These are phyloP conservation scores for Ophonus ardosiacus DNA, from an alignment of 2,888 invertebrate species.

Conservation along the genomic window DNA sequence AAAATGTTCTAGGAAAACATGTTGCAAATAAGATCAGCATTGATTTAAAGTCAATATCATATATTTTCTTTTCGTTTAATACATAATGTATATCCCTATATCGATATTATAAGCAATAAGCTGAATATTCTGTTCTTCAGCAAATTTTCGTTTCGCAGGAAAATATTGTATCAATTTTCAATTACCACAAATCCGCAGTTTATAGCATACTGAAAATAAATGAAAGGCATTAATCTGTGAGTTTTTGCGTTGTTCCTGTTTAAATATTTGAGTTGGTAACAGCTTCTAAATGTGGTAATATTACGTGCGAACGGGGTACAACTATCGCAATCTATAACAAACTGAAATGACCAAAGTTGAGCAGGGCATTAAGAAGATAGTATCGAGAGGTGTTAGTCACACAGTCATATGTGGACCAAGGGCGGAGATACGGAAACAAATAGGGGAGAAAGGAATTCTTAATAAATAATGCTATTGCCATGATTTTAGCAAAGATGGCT, in stretches of 20 bases:
- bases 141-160: neutral
- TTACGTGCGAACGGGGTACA: slow-evolving; percentile 56
- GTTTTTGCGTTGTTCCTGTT: slow-evolving; percentile 49
- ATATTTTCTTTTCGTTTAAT: too few relatives aligned
- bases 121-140: too few relatives aligned
- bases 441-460: neutral
- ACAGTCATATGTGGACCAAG: slow-evolving; percentile 1
- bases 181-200: slow-evolving; percentile 5
- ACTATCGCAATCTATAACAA: slow-evolving; percentile 60
- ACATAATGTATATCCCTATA: too few relatives aligned
- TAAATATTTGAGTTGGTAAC: slow-evolving; percentile 56
- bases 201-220: slow-evolving; percentile 9
- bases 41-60: too few relatives aligned
- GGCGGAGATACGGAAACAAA: neutral
- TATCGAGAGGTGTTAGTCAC: slow-evolving; percentile 60
- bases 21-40: too few relatives aligned
- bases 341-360: slow-evolving; percentile 63
- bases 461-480: too few relatives aligned
- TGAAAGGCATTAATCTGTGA: slow-evolving; percentile 27
- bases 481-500: too few relatives aligned
- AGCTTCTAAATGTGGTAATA: slow-evolving; percentile 58
- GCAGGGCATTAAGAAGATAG: slow-evolving; percentile 58
- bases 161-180: slow-evolving; percentile 24
- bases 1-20: too few relatives aligned
- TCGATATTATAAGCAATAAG: too few relatives aligned